Evolutionary conservation across 2,797 vertebrate species (phyloP).

Genomic region (Anisognathus igniventris): DNA sequence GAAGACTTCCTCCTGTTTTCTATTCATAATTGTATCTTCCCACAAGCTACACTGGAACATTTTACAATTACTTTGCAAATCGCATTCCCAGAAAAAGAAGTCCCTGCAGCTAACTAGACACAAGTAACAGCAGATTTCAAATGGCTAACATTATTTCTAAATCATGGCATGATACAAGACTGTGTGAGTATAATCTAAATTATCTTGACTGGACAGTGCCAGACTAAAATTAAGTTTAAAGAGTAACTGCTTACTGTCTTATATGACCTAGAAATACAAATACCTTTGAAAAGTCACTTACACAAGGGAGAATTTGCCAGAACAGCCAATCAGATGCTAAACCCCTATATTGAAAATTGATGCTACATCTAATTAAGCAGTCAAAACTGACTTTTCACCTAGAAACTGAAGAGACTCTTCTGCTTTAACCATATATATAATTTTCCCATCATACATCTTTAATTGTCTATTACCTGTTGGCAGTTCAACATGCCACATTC

Average conservation of each 20-base stretch:
- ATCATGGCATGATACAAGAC: background rate
- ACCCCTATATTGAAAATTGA: background rate
- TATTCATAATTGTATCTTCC: background rate
- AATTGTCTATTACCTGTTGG: background rate
- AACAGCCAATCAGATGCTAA: conserved; percentile 12
- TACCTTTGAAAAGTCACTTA: conserved; percentile 9
- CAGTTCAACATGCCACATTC: background rate
- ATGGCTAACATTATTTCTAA: background rate
- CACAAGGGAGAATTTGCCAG: background rate
- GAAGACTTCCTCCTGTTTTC: conserved; percentile 26
- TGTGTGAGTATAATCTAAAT: background rate
- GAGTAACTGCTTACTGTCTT: background rate
- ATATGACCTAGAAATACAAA: background rate
- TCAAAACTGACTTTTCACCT: background rate
- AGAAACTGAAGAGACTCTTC: background rate
- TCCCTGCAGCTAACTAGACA: background rate
- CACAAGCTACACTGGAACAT: background rate
- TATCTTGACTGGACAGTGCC: background rate
- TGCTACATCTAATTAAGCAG: background rate
- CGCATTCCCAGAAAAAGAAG: background rate
- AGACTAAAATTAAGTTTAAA: background rate
- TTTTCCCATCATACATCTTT: background rate
- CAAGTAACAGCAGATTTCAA: background rate
- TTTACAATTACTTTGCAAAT: conserved; percentile 20
- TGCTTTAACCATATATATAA: background rate